These are phyloP conservation scores for Dryocosmus kuriphilus DNA, from an alignment of 2,888 invertebrate species.

Conservation along the genomic window DNA sequence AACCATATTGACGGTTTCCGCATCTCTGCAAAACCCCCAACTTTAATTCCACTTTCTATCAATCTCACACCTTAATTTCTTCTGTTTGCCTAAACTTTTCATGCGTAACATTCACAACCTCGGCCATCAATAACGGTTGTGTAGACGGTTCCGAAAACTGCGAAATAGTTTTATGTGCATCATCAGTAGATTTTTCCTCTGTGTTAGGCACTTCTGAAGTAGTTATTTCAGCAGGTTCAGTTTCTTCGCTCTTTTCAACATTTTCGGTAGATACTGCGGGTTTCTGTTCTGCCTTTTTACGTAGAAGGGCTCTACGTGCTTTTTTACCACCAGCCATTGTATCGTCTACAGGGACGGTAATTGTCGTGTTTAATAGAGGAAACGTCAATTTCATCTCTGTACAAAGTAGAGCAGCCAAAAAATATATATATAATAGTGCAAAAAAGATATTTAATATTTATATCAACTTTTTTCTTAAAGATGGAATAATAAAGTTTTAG, in stretches of 20 bases:
- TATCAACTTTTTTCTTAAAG: background rate
- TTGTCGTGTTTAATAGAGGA: constrained; percentile 89
- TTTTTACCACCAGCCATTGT: constrained; percentile 79
- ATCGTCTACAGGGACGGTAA: constrained; percentile 90
- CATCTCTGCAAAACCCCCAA: too few relatives aligned
- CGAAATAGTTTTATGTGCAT: constrained; percentile 48
- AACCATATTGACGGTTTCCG: too few relatives aligned
- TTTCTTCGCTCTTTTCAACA: constrained; percentile 59
- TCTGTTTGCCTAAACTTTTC: constrained; percentile 94
- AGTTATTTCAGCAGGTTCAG: constrained; percentile 54
- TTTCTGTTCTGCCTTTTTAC: constrained; percentile 65
- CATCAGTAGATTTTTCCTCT: constrained; percentile 50
- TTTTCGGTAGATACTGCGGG: constrained; percentile 47
- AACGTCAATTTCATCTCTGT: constrained; percentile 88
- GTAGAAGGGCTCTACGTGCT: constrained; percentile 64
- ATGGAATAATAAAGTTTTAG: background rate
- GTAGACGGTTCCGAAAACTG: constrained; percentile 45
- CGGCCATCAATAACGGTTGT: constrained; percentile 90
- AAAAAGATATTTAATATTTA: constrained; percentile 3
- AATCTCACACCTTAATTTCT: constrained; percentile 89
- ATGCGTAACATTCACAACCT: constrained; percentile 94
- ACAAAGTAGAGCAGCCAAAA: constrained; percentile 59
- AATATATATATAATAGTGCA: constrained; percentile 10
- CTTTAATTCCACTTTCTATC: background rate
- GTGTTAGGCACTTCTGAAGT: constrained; percentile 41